These are phyloP conservation scores for Hypotaenidia philippensis DNA, from an alignment of 2,797 vertebrate species.

Conservation along the genomic window DNA sequence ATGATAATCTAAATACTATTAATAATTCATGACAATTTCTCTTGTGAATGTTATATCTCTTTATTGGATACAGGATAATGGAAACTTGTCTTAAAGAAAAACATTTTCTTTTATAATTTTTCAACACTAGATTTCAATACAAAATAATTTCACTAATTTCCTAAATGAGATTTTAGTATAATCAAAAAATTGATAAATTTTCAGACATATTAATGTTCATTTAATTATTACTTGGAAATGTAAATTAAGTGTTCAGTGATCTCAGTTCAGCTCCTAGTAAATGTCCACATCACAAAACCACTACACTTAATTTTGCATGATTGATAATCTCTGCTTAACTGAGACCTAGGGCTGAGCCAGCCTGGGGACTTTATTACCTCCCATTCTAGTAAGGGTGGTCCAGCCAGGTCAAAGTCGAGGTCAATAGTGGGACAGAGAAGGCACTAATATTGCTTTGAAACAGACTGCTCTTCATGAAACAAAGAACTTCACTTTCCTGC, in stretches of 20 bases:
- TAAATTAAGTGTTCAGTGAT: conserved; percentile 72
- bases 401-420: conserved; percentile 84
- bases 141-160: neutral
- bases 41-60: neutral
- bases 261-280: conserved; percentile 78
- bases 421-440: conserved; percentile 81
- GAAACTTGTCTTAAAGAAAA: neutral
- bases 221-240: conserved; percentile 53
- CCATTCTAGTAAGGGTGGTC: conserved; percentile 84
- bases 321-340: conserved; percentile 80
- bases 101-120: neutral
- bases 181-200: neutral
- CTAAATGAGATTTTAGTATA: neutral
- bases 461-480: conserved; percentile 58
- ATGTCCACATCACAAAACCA: conserved; percentile 83
- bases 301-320: conserved; percentile 81
- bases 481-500: conserved; percentile 68
- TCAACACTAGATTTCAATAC: neutral
- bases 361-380: conserved; percentile 82
- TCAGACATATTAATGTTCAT: conserved; percentile 52
- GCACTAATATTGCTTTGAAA: conserved; percentile 74
- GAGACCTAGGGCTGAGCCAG: conserved; percentile 73
- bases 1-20: neutral
- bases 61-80: neutral
- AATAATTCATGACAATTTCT: neutral